Conservation (phyloP, 1,140 invertebrate genomes). For the Streblospio benedicti region DNA sequence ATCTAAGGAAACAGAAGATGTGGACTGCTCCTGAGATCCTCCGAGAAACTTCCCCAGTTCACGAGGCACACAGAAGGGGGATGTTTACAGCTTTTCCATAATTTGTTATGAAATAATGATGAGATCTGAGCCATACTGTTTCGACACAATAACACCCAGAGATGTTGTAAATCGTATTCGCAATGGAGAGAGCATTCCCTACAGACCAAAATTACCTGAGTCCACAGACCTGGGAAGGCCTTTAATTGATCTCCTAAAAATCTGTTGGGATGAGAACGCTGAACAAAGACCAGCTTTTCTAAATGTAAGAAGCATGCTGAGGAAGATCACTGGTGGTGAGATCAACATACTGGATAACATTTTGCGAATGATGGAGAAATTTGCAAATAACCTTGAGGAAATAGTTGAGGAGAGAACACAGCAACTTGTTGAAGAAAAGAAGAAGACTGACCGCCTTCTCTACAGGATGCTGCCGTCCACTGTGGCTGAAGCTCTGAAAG, state of each 20-base stretch:
- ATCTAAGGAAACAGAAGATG: slow-evolving; percentile 4
- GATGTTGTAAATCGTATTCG: slow-evolving; percentile 13
- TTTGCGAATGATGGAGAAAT: slow-evolving; percentile 88
- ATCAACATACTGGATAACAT: slow-evolving; percentile 86
- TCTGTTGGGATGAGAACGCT: slow-evolving; percentile 17
- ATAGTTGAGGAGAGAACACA: slow-evolving; percentile 76
- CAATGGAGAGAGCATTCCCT: slow-evolving; percentile 15
- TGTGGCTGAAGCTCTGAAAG: slow-evolving; percentile 76
- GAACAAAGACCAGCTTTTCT: slow-evolving; percentile 23
- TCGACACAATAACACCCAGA: slow-evolving; percentile 10
- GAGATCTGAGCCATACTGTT: slow-evolving; percentile 9
- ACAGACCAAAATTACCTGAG: slow-evolving; percentile 6
- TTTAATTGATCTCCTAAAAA: slow-evolving; percentile 15
- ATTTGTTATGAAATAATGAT: slow-evolving; percentile 9
- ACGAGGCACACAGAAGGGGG: slow-evolving; percentile 5
- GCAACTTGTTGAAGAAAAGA: slow-evolving; percentile 78
- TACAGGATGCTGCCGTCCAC: slow-evolving; percentile 79
- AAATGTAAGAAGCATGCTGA: slow-evolving; percentile 34
- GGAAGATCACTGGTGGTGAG: slow-evolving; percentile 24
- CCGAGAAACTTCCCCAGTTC: slow-evolving; percentile 1
- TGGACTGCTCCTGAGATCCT: slow-evolving; percentile 12
- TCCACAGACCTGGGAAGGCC: slow-evolving; percentile 2
- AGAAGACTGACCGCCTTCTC: slow-evolving; percentile 78
- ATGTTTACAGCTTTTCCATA: slow-evolving; percentile 9
- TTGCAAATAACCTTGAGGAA: slow-evolving; percentile 82